A percentile compares a stretch with the other conserved stretches of the same genome.
Evolutionary conservation across 2,797 vertebrate species (phyloP).

Genomic region (Bucorvus abyssinicus): DNA sequence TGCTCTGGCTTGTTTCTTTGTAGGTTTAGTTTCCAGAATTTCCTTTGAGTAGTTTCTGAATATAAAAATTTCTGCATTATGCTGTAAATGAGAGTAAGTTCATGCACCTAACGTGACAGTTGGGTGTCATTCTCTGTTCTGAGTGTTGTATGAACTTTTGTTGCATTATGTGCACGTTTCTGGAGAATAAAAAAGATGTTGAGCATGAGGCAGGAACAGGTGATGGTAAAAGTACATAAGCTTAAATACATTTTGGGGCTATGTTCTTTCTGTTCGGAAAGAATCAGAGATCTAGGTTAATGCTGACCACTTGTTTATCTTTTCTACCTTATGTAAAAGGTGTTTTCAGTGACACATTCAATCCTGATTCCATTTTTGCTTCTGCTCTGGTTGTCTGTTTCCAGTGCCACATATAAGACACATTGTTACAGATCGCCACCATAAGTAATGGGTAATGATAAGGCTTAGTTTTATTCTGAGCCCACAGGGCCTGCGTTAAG

Average conservation of each 20-base stretch:
- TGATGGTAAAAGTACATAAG: neutral
- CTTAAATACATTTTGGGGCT: neutral
- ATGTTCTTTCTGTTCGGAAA: neutral
- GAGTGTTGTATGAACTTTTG: neutral
- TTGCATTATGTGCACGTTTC: neutral
- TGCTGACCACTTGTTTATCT: neutral
- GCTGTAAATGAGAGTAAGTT: neutral
- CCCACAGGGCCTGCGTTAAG: neutral
- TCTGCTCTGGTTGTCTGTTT: neutral
- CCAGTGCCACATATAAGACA: neutral
- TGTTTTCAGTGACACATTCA: neutral
- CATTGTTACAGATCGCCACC: neutral
- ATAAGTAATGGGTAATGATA: neutral
- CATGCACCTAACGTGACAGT: fast-evolving
- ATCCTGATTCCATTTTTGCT: neutral
- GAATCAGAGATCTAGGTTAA: neutral
- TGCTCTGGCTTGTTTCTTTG: neutral
- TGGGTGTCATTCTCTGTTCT: neutral
- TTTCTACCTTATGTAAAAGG: neutral
- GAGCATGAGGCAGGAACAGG: neutral
- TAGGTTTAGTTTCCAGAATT: neutral
- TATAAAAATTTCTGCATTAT: neutral
- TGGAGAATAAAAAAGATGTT: neutral
- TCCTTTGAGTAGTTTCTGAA: neutral
- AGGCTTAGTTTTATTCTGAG: neutral